Base-by-base conservation (phyloP, 2,888 invertebrate species). In the Eristalis tenax region DNA sequence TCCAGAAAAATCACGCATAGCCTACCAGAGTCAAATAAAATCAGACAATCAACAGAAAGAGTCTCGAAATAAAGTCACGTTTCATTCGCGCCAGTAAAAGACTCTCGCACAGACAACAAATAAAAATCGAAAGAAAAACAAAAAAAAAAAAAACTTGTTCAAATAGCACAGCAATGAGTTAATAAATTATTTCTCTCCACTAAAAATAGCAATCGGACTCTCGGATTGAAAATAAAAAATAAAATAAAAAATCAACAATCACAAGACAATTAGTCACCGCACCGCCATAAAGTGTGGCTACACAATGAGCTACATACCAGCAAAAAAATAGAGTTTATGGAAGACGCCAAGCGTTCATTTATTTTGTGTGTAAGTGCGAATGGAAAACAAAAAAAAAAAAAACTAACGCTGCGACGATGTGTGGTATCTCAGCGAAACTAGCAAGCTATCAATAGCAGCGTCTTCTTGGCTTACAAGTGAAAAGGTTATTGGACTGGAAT, bases 401-500 rank as follows among this genome's bases (percentile, higher is more conserved):
- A n/a, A n/a, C 4, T 4, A 3, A 5, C 6, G n/a, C 4, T 0
- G n/a, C n/a, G 43, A 43, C 43, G 28, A 28, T 4, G 28, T 28
- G 28, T 50, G 5, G 43, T n/a, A 50, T 50, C 43, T 50, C 18
- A 4, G 43, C n/a, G 50, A 18, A 18, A 50, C 50, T 18, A 50
- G 50, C 18, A 50, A 18, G 18, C 50, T 50, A 50, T 50, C 50
- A 8, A 50, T 50, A 50, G 50, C 18, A 18, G 50, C 18, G 18
- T 18, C 50, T 18, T n/a, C 8, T 8, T 50, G n/a, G 63, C 32
- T 18, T 32, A n/a, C 63, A 28, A 32, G 28, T 15, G 28, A n/a
- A 74, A 74, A 74, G 80, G 80, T 80, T 50, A 80, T 73, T 80
- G 74, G 68, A 74, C 68, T 56, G 66, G 61, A 61, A 28, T 57